phyloP scores from a whole-genome alignment of 2,113 vertebrate species.

The Grammomys surdaster region DNA sequence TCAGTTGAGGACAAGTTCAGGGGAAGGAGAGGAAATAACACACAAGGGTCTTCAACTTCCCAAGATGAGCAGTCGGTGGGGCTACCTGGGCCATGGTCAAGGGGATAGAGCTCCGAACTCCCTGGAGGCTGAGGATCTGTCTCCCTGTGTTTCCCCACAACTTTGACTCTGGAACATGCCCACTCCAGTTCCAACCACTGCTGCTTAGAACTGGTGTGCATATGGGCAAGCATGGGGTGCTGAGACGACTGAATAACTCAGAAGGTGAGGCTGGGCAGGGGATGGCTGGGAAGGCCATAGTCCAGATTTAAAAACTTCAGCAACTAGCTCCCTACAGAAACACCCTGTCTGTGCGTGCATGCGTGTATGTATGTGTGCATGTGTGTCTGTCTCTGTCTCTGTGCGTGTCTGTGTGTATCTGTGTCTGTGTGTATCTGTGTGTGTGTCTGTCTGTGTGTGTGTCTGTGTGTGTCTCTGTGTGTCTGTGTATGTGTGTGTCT shows the following conservation, averaged over 20 bases:
- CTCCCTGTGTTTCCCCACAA: not conserved
- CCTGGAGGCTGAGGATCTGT: not conserved
- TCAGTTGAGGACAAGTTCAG: not conserved
- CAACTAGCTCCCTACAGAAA: not conserved
- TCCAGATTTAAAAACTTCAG: not conserved
- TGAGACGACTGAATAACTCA: not conserved
- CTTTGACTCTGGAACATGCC: not conserved
- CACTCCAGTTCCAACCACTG: not conserved
- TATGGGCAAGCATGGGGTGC: not conserved
- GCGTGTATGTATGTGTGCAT: no score
- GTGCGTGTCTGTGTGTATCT: no score
- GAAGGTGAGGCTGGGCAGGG: not conserved
- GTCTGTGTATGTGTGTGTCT: no score
- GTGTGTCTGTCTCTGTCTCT: no score
- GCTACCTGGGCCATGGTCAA: not conserved
- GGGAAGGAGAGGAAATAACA: not conserved
- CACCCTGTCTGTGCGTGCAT: not conserved
- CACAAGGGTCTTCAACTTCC: not conserved
- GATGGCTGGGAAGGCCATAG: not conserved
- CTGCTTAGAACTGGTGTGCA: no score
- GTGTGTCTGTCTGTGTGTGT: no score
- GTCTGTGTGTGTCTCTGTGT: not conserved
- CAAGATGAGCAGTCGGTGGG: not conserved
- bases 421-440: no score
- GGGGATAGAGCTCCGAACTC: not conserved